phyloP scores from a whole-genome alignment of 1,140 invertebrate genomes.

The Triops longicaudatus region DNA sequence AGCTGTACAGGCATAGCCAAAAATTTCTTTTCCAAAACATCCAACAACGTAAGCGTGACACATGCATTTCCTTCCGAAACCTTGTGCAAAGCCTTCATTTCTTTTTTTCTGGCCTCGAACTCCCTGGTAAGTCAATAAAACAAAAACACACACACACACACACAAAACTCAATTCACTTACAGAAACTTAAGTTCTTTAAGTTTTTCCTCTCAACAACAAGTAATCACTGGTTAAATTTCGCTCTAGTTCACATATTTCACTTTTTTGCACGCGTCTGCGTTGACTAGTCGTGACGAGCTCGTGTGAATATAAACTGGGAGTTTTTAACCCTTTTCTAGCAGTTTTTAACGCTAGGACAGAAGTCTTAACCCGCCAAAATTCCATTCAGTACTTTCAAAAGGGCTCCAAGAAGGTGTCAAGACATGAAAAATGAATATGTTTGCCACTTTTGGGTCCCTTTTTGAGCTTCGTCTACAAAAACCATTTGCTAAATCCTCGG shows the following conservation, averaged over 20 bases:
- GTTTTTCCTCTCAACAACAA: too few species aligned
- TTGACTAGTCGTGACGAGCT: not conserved
- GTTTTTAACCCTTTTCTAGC: not conserved
- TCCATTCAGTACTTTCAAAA: not conserved
- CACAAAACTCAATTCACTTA: not conserved
- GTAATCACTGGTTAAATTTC: too few species aligned
- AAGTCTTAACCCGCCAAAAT: not conserved
- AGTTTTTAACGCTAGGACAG: not conserved
- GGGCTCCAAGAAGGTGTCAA: not conserved
- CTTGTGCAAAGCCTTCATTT: not conserved
- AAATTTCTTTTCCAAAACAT: not conserved
- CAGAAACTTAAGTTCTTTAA: too few species aligned
- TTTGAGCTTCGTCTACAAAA: not conserved
- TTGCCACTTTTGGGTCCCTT: not conserved
- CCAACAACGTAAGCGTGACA: constrained; percentile 11
- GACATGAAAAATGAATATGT: constrained; percentile 2
- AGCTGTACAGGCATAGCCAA: not conserved
- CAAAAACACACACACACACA: too few species aligned
- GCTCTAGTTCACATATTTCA: not conserved
- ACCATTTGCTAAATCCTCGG: not conserved
- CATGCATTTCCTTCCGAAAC: not conserved
- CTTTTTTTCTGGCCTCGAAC: not conserved
- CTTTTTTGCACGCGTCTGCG: not conserved
- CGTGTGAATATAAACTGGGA: not conserved
- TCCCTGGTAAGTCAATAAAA: not conserved